A percentile compares a stretch with the other conserved stretches of the same genome.
These are phyloP conservation scores for Acanthosepion esculentum DNA, from an alignment of 2,888 invertebrate species.

Conservation along the genomic window DNA sequence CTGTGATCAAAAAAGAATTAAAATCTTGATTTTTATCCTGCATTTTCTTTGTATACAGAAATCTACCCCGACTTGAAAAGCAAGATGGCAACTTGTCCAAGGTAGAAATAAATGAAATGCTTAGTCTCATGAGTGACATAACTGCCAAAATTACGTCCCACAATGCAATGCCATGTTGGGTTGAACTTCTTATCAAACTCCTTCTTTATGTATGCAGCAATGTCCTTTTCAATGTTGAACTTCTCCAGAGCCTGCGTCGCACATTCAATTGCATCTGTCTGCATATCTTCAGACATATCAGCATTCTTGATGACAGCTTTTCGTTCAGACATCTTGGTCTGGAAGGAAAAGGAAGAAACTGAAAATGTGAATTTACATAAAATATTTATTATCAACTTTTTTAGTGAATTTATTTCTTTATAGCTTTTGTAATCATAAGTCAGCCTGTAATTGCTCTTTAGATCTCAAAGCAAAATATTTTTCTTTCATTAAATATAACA, in stretches of 20 bases:
- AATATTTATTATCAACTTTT: background rate
- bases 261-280: slow-evolving; percentile 99
- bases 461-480: too few species aligned
- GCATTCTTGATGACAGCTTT: slow-evolving; percentile 99
- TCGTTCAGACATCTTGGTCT: slow-evolving; percentile 61
- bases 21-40: too few species aligned
- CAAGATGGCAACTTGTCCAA: slow-evolving; percentile 98
- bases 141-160: slow-evolving; percentile 98
- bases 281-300: slow-evolving; percentile 99
- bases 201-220: slow-evolving; percentile 99
- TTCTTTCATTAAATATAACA: too few species aligned
- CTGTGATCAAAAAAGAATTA: too few species aligned
- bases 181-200: slow-evolving; percentile 99
- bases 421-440: too few species aligned
- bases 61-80: slow-evolving; percentile 80
- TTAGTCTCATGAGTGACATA: slow-evolving; percentile 86
- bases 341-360: slow-evolving; percentile 37
- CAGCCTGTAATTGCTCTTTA: too few species aligned
- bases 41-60: too few species aligned
- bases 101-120: slow-evolving; percentile 99
- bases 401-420: too few species aligned
- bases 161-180: slow-evolving; percentile 99
- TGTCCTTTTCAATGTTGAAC: slow-evolving; percentile 99
- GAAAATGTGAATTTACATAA: background rate
- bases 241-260: slow-evolving; percentile 99